Evolutionary conservation across 1,140 invertebrate genomes (phyloP).

Genomic region (Melitaea cinxia): DNA sequence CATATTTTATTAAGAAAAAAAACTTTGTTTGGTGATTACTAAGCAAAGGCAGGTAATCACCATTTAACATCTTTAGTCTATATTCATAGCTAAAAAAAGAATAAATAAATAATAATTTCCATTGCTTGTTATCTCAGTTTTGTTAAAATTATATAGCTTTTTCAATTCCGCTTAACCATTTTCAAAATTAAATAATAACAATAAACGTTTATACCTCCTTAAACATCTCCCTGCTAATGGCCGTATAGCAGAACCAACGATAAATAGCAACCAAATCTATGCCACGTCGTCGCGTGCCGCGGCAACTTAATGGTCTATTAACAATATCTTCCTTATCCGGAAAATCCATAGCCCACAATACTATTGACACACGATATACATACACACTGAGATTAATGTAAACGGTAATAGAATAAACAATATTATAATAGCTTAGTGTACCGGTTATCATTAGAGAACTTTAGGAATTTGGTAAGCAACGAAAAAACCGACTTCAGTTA

Average conservation of each 20-base stretch:
- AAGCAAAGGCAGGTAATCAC: no score
- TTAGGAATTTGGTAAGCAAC: no score
- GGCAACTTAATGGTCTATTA: slow-evolving; percentile 67
- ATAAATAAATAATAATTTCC: no score
- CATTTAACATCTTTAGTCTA: no score
- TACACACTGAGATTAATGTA: background rate
- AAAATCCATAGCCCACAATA: slow-evolving; percentile 20
- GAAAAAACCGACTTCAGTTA: no score
- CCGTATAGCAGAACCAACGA: slow-evolving; percentile 46
- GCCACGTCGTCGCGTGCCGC: slow-evolving; percentile 57
- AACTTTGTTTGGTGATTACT: no score
- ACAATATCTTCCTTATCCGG: slow-evolving; percentile 43
- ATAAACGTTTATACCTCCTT: background rate
- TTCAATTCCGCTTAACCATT: no score
- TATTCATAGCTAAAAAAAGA: no score
- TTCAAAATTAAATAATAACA: background rate
- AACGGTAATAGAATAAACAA: background rate
- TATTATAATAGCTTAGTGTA: background rate
- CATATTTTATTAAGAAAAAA: no score
- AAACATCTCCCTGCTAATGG: slow-evolving; percentile 23
- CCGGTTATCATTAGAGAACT: background rate
- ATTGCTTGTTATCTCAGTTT: no score
- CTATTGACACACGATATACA: slow-evolving; percentile 33
- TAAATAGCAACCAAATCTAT: slow-evolving; percentile 59
- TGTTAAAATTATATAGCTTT: no score